Conservation (phyloP, 2,888 invertebrate genomes). For the Acronicta leporina region DNA sequence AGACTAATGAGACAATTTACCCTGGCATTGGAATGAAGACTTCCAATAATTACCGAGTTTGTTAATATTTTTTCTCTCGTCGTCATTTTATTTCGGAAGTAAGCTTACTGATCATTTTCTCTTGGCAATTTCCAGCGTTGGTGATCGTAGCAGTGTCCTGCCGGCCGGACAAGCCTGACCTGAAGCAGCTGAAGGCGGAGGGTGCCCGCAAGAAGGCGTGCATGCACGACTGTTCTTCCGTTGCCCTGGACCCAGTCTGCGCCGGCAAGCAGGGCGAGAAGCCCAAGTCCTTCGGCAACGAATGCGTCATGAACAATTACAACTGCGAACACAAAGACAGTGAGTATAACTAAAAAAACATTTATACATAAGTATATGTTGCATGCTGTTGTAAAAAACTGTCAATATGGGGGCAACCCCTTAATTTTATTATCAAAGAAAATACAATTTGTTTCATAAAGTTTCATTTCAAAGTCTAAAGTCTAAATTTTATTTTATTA, state of each 20-base stretch:
- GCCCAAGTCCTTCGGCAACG: slow-evolving; percentile 90
- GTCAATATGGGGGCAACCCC: too few species aligned
- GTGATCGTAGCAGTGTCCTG: slow-evolving; percentile 80
- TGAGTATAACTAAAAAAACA: slow-evolving; percentile 71
- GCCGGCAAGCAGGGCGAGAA: slow-evolving; percentile 89
- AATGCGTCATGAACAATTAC: slow-evolving; percentile 90
- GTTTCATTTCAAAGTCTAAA: too few species aligned
- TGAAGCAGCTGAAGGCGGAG: slow-evolving; percentile 90
- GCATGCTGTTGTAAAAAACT: too few species aligned
- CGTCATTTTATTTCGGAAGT: too few species aligned
- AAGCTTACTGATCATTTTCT: neutral
- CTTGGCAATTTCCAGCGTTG: slow-evolving; percentile 69
- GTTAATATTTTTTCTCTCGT: too few species aligned
- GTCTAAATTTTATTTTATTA: too few species aligned
- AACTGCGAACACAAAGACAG: slow-evolving; percentile 91
- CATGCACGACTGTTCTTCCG: slow-evolving; percentile 84
- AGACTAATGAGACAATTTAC: too few species aligned
- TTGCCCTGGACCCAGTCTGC: slow-evolving; percentile 89
- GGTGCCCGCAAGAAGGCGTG: slow-evolving; percentile 88
- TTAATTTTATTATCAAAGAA: too few species aligned
- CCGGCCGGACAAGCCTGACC: slow-evolving; percentile 89
- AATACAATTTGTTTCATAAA: too few species aligned
- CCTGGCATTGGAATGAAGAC: too few species aligned
- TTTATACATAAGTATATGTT: too few species aligned
- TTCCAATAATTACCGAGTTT: too few species aligned